Evolutionary conservation across 2,797 vertebrate species (phyloP), one percentile per base, ranked within the genome.

Genomic region (Oryzias sinensis): DNA sequence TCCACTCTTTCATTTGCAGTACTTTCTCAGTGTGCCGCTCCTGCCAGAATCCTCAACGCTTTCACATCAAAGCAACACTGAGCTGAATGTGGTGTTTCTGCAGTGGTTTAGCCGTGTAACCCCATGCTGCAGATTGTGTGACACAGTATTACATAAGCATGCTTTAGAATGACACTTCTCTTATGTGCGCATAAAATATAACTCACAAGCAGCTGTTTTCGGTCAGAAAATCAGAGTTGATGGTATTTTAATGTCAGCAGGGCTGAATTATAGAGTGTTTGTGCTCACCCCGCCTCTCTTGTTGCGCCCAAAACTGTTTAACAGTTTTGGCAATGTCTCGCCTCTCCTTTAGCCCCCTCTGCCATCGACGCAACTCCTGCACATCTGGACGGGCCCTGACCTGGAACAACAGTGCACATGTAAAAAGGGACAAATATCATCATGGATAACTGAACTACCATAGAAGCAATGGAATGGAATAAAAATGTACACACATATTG

Each of bases 351-450:
- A 94, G 75, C 59, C 94, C 89, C 79, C 86, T 94, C 81, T 98
- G 96, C 95, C 95, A 98, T 84, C 86, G 90, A 18, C 95, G 93
- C 45, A 98, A 79, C 81, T 97, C 94, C 81, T 96, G 95, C 50
- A 98, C 90, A 65, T 96, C 92, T 44, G 88, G 83, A 0, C 80
- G 73, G 27, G 88, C 89, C 70, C 96, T 93, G 66, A 92, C 86
- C 96, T 98, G 52, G 37, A 50, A 56, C 52, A 70, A 50, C 47
- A 66, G 51, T 29, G 46, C 60, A 70, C 5, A 15, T 57, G 49
- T 5, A 8, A 43, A 65, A 11, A 40, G 53, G 53, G 14, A 18
- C 62, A 63, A 57, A 40, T 48, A 37, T 7, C 43, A 51, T 43
- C 8, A 65, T 71, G 60, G 69, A 68, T 78, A 68, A 18, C 24